Conservation (phyloP, 1,140 invertebrate genomes). For the Dryas iulia region DNA sequence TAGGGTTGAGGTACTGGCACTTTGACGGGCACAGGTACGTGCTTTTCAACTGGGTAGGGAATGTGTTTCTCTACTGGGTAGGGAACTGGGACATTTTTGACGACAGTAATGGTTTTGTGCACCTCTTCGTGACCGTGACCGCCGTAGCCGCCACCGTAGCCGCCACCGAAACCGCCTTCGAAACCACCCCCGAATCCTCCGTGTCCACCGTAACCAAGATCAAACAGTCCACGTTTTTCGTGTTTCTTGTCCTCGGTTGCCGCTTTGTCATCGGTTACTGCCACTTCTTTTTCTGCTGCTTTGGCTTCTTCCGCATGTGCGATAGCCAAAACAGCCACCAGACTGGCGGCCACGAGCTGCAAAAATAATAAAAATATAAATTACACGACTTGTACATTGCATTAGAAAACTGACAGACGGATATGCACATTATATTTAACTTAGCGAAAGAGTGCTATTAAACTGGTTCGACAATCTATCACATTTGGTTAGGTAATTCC, state of each 20-base stretch:
- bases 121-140: conserved; percentile 64
- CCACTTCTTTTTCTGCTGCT: conserved; percentile 79
- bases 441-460: conserved; percentile 12
- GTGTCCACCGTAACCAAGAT: conserved; percentile 75
- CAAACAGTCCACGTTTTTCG: conserved; percentile 85
- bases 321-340: conserved; percentile 81
- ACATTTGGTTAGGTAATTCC: conserved; percentile 20
- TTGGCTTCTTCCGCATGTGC: conserved; percentile 77
- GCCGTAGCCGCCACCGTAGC: conserved; percentile 53
- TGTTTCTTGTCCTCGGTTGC: conserved; percentile 84
- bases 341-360: conserved; percentile 79
- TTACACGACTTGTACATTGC: neutral
- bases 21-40: conserved; percentile 72
- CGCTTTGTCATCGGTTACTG: conserved; percentile 69
- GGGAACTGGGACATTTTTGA: conserved; percentile 83
- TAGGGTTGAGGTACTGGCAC: conserved; percentile 84
- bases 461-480: conserved; percentile 11
- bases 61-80: conserved; percentile 84
- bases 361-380: conserved; percentile 31
- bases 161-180: conserved; percentile 42
- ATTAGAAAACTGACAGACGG: neutral
- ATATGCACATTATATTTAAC: neutral
- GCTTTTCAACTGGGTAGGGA: conserved; percentile 82
- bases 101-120: conserved; percentile 72
- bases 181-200: conserved; percentile 45